phyloP scores from a whole-genome alignment of 2,888 invertebrate species.

The Drosophila emarginata region DNA sequence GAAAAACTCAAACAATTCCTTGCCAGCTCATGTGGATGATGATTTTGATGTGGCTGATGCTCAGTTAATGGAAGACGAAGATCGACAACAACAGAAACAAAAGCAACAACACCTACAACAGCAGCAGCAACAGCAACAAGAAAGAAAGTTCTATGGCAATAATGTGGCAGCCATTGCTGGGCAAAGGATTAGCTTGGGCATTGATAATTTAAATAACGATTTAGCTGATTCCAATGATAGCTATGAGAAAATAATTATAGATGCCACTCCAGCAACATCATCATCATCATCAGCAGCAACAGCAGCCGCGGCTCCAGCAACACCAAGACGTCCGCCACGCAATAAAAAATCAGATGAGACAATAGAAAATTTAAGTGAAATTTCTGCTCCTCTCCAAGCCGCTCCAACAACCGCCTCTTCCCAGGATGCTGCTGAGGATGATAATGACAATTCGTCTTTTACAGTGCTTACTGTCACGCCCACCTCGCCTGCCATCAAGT shows the following conservation, averaged over 20 bases:
- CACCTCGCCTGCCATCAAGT: slow-evolving; percentile 83
- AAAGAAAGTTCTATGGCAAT: slow-evolving; percentile 82
- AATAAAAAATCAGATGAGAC: slow-evolving; percentile 63
- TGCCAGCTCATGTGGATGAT: slow-evolving; percentile 73
- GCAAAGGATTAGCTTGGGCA: slow-evolving; percentile 87
- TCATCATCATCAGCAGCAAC: slow-evolving; percentile 19
- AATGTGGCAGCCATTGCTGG: slow-evolving; percentile 87
- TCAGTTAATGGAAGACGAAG: slow-evolving; percentile 74
- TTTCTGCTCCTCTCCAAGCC: not conserved
- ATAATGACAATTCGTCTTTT: slow-evolving; percentile 37
- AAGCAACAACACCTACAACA: slow-evolving; percentile 17
- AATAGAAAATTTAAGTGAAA: slow-evolving; percentile 11
- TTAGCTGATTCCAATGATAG: slow-evolving; percentile 71
- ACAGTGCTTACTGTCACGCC: slow-evolving; percentile 73
- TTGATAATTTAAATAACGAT: slow-evolving; percentile 68
- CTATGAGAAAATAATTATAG: slow-evolving; percentile 82
- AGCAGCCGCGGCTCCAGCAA: not conserved
- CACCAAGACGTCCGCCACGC: slow-evolving; percentile 79
- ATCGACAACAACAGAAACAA: slow-evolving; percentile 32
- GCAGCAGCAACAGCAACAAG: slow-evolving; percentile 25
- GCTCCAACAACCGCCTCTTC: not conserved
- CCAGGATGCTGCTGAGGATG: slow-evolving; percentile 12
- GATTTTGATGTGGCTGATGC: slow-evolving; percentile 83
- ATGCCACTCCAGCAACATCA: slow-evolving; percentile 11
- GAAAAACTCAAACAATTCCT: slow-evolving; percentile 64